Base-by-base conservation (phyloP, 2,797 vertebrate species). In the Nyctibius grandis region DNA sequence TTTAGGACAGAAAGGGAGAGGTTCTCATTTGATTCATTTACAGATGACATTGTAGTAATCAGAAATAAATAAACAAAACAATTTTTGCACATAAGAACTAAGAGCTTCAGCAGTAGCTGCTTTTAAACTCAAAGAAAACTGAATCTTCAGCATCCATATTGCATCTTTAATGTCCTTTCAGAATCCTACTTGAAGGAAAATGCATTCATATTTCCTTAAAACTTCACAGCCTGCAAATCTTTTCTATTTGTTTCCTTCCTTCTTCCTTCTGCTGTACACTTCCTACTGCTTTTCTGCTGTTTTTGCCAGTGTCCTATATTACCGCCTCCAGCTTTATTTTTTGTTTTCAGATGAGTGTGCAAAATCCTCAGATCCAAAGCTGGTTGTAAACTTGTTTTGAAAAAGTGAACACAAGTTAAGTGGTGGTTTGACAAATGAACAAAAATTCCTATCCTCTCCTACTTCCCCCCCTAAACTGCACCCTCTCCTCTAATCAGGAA, bases 401-500 rank as follows among this genome's bases (percentile, higher is more conserved):
- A 20, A 34, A 26, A 29, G 9, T 42, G 13, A 77, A 60, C 1
- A 0, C 2, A 42, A 38, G 14, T 44, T 57, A 5, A 0, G 1
- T 23, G 5, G 2, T 22, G 59, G 61, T 7, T 68, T 54, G 26
- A 51, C 4, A 80, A 57, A n/a, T 7, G 4, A 89, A 8, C 2
- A 34, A 91, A 67, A 70, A 29, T 21, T 47, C 18, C 23, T 29
- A 2, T 14, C 12, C 8, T 57, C 6, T 51, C 11, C 1, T 26
- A 6, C 5, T 36, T 45, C 3, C 9, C n/a, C 1, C 2, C 1
- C 3, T 23, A 38, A 29, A 53, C 31, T 0, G 2, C 9, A 36
- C 0, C 0, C 2, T 5, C 2, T 40, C 3, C 9, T 16, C 21
- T 3, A 2, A 17, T 45, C 8, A 64, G 17, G 3, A 77, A 22